A percentile compares a stretch with the other conserved stretches of the same genome.
phyloP scores from a whole-genome alignment of 2,888 invertebrate species.

The Orchesellides sinensis region DNA sequence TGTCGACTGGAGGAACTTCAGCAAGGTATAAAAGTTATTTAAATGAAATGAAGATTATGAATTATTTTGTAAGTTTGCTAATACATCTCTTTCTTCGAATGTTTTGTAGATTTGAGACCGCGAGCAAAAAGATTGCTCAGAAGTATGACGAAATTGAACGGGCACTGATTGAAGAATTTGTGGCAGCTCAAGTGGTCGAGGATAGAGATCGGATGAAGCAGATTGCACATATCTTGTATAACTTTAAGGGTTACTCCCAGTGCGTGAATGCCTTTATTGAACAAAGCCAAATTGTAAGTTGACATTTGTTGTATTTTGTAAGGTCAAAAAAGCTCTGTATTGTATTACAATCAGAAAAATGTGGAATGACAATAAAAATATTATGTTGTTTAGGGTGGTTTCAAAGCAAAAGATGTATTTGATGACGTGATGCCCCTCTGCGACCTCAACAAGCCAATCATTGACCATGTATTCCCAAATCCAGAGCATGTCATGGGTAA shows the following conservation, averaged over 20 bases:
- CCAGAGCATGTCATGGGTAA: conserved; percentile 99
- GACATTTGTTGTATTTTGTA: not conserved
- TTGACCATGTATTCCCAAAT: conserved; percentile 94
- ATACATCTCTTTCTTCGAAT: conserved; percentile 6
- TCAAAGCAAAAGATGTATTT: conserved; percentile 93
- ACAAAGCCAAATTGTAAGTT: conserved; percentile 91
- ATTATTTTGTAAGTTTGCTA: not conserved
- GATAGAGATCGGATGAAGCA: conserved; percentile 94
- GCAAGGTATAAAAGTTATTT: conserved; percentile 81
- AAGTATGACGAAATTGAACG: conserved; percentile 95
- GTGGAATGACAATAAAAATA: too few species aligned
- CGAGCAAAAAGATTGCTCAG: conserved; percentile 89
- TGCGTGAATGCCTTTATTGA: conserved; percentile 98
- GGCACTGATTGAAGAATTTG: conserved; percentile 95
- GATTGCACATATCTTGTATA: conserved; percentile 92
- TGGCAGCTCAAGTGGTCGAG: conserved; percentile 89
- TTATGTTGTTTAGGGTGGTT: conserved; percentile 82
- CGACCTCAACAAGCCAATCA: conserved; percentile 88
- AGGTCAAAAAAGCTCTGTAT: too few species aligned
- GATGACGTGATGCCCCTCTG: conserved; percentile 93
- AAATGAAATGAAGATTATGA: too few species aligned
- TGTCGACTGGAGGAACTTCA: conserved; percentile 81
- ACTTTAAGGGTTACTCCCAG: conserved; percentile 97
- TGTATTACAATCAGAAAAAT: too few species aligned
- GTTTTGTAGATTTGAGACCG: conserved; percentile 84